Conservation (phyloP, 2,797 vertebrate genomes). For the Taeniopygia guttata region DNA sequence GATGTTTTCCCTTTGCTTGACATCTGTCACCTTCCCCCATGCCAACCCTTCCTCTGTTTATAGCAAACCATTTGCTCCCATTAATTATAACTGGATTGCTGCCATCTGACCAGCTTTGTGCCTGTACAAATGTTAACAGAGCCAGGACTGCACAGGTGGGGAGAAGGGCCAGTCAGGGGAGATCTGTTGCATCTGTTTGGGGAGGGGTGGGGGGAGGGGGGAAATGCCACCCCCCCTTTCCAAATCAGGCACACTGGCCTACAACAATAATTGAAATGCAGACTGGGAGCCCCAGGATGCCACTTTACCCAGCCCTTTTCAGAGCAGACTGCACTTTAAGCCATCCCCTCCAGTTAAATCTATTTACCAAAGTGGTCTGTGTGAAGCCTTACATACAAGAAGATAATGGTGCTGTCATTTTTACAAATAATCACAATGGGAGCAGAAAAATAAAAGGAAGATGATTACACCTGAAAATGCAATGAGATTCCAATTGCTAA, state of each 20-base stretch:
- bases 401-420: constrained; percentile 56
- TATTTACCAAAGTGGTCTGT: constrained; percentile 27
- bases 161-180: not conserved
- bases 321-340: constrained; percentile 35
- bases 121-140: not conserved
- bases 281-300: constrained; percentile 21
- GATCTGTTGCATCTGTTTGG: not conserved
- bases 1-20: constrained; percentile 48
- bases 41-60: constrained; percentile 45
- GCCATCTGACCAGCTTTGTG: constrained; percentile 29
- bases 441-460: constrained; percentile 30
- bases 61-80: constrained; percentile 44
- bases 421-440: constrained; percentile 39
- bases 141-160: not conserved
- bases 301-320: constrained; percentile 16
- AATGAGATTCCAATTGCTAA: not conserved
- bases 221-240: not conserved
- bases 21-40: constrained; percentile 33
- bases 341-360: constrained; percentile 49
- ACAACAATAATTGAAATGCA: not conserved
- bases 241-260: not conserved
- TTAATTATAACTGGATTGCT: constrained; percentile 40
- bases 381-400: constrained; percentile 7
- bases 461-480: constrained; percentile 4
- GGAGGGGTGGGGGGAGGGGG: not conserved